These are phyloP conservation scores for Sinelater perroti DNA, from an alignment of 2,888 invertebrate species.

Conservation along the genomic window DNA sequence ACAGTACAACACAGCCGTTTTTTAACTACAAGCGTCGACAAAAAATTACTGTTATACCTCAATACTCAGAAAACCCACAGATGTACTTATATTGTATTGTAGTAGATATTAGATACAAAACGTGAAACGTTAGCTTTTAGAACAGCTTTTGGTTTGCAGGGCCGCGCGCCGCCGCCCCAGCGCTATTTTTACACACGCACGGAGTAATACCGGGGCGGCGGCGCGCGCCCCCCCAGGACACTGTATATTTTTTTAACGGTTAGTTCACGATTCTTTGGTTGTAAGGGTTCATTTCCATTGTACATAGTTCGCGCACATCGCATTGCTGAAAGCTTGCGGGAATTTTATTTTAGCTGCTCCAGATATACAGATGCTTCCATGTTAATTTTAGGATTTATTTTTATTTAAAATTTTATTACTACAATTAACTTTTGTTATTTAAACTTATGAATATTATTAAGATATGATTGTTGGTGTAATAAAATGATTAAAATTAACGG, in stretches of 20 bases:
- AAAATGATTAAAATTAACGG: constrained; percentile 56
- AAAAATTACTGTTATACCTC: constrained; percentile 59
- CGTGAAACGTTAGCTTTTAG: constrained; percentile 54
- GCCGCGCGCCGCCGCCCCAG: too few relatives aligned
- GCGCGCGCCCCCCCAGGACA: constrained; percentile 30
- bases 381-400: constrained; percentile 54
- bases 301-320: constrained; percentile 50
- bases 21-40: constrained; percentile 54
- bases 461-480: constrained; percentile 64
- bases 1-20: constrained; percentile 62
- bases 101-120: constrained; percentile 57
- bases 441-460: constrained; percentile 61
- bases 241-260: constrained; percentile 41
- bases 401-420: constrained; percentile 59
- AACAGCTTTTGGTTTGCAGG: constrained; percentile 48
- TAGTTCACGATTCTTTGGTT: constrained; percentile 46
- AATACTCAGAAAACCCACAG: constrained; percentile 61
- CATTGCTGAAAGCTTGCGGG: constrained; percentile 54
- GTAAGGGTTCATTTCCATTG: constrained; percentile 51
- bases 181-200: constrained; percentile 29
- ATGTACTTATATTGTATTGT: constrained; percentile 64
- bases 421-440: constrained; percentile 61
- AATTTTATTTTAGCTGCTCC: constrained; percentile 52
- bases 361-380: constrained; percentile 58
- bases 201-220: constrained; percentile 30